These are phyloP conservation scores for Glossosoma conforme DNA, from an alignment of 1,140 invertebrate species.

Conservation along the genomic window DNA sequence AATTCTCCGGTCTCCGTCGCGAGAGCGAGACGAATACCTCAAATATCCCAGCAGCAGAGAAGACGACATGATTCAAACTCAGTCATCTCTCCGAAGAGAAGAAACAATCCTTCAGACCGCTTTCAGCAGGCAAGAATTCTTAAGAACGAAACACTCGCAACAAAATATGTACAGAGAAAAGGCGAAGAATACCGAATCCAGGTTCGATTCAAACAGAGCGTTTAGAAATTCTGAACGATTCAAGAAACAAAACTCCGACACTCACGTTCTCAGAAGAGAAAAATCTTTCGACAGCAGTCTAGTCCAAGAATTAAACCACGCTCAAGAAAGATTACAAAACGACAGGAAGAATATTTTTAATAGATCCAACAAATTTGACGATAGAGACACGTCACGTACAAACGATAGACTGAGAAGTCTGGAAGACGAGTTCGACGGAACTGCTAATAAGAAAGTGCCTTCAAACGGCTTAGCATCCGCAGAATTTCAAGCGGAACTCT, in stretches of 20 bases:
- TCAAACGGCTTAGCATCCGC: slow-evolving; percentile 58
- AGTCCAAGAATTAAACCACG: slow-evolving; percentile 36
- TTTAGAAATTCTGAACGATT: slow-evolving; percentile 50
- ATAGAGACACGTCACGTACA: slow-evolving; percentile 17
- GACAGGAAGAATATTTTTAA: slow-evolving; percentile 40
- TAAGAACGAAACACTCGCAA: slow-evolving; percentile 40
- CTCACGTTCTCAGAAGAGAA: slow-evolving; percentile 43
- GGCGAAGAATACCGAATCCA: slow-evolving; percentile 42
- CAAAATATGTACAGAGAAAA: slow-evolving; percentile 45
- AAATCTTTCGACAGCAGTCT: slow-evolving; percentile 48
- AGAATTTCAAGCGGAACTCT: slow-evolving; percentile 63
- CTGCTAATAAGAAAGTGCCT: slow-evolving; percentile 45
- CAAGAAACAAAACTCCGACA: slow-evolving; percentile 39
- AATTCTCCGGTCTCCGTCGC: slow-evolving; percentile 37
- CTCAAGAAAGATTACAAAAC: slow-evolving; percentile 41
- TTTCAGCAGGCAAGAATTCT: slow-evolving; percentile 39
- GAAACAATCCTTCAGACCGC: slow-evolving; percentile 41
- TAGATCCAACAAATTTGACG: slow-evolving; percentile 31
- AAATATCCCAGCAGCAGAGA: slow-evolving; percentile 41
- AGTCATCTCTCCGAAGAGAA: slow-evolving; percentile 44
- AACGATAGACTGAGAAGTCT: slow-evolving; percentile 23
- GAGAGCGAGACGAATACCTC: slow-evolving; percentile 43
- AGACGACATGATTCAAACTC: slow-evolving; percentile 44
- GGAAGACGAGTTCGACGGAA: slow-evolving; percentile 19
- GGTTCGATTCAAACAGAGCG: slow-evolving; percentile 45